phyloP scores from a whole-genome alignment of 2,888 invertebrate genomes.

The Volucella bombylans region DNA sequence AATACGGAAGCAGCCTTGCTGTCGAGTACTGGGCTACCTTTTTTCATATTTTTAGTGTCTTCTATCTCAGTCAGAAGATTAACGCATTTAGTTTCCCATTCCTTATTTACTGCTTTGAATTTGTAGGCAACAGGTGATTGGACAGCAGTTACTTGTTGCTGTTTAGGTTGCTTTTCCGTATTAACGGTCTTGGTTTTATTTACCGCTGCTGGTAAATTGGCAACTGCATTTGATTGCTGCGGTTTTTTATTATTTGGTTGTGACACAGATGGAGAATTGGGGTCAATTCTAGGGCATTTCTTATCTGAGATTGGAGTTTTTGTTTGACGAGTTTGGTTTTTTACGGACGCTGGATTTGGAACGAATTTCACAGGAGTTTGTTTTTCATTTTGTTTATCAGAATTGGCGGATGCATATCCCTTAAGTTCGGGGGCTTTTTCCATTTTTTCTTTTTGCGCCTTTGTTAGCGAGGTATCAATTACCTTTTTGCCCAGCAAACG shows the following conservation, averaged over 20 bases:
- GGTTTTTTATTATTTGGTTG: constrained; percentile 25
- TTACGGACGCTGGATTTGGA: constrained; percentile 49
- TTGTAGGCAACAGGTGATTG: constrained; percentile 54
- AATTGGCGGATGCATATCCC: neutral
- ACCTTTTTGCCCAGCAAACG: constrained; percentile 76
- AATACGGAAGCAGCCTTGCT: constrained; percentile 77
- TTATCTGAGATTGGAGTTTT: constrained; percentile 44
- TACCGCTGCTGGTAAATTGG: neutral
- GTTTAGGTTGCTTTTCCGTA: constrained; percentile 1
- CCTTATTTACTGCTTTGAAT: constrained; percentile 69
- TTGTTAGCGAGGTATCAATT: constrained; percentile 69
- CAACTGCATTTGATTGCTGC: too few species aligned
- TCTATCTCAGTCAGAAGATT: constrained; percentile 76
- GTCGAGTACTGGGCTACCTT: constrained; percentile 8
- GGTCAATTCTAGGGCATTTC: constrained; percentile 42
- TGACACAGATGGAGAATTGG: constrained; percentile 18
- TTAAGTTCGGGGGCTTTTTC: constrained; percentile 48
- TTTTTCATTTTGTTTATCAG: constrained; percentile 12
- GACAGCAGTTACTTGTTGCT: constrained; percentile 40
- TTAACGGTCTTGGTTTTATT: constrained; percentile 6
- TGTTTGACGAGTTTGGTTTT: constrained; percentile 9
- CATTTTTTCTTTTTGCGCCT: constrained; percentile 75
- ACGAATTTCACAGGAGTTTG: constrained; percentile 24
- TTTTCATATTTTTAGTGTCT: constrained; percentile 13
- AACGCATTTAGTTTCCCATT: constrained; percentile 74